Evolutionary conservation across 2,113 vertebrate genomes (phyloP), one percentile per base, ranked within the genome.

Genomic region (Bucco capensis): DNA sequence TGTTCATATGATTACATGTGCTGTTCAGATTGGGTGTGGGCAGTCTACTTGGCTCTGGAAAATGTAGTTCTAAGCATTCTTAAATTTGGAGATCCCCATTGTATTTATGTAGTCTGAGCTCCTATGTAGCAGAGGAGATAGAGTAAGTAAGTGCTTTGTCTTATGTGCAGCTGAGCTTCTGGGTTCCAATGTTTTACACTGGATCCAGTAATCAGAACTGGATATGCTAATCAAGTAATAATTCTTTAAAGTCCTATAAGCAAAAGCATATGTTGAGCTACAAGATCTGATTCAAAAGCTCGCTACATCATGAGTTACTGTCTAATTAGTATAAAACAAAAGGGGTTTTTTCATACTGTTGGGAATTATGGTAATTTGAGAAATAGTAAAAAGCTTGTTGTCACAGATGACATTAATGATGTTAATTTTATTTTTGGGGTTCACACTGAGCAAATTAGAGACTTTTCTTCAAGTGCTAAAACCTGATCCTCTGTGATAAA

Each of bases 51-150:
- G 23, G 15, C 44, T 31, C 35, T 21, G 12, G 17, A 50, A 58
- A 85, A 56, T 0, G 0, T 28, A 38, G 21, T 25, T 22, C 25
- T 67, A 17, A 1, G 1, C 7, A 22, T 33, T 67, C 83, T 50
- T 0, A 57, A 37, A 4, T 71, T 50, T 71, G 42, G 40, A 37
- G 9, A 58, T 53, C 10, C 8, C n/a, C n/a, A 8, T 37, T 50
- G 5, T 13, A 4, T 33, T 44, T 73, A 8, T 24, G 6, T 85
- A 65, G 13, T n/a, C 33, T 24, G 42, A 66, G 14, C 21, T 86
- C 13, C 37, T 51, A 2, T 16, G 13, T 16, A 67, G n/a, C 14
- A n/a, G 3, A 22, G 30, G n/a, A 70, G 22, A 10, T 64, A 40
- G 7, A 50, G 49, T 23, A 69, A 10, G n/a, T 7, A 69, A 3